These are phyloP conservation scores for Cuculus canorus DNA, from an alignment of 2,797 vertebrate genomes.

Conservation along the genomic window DNA sequence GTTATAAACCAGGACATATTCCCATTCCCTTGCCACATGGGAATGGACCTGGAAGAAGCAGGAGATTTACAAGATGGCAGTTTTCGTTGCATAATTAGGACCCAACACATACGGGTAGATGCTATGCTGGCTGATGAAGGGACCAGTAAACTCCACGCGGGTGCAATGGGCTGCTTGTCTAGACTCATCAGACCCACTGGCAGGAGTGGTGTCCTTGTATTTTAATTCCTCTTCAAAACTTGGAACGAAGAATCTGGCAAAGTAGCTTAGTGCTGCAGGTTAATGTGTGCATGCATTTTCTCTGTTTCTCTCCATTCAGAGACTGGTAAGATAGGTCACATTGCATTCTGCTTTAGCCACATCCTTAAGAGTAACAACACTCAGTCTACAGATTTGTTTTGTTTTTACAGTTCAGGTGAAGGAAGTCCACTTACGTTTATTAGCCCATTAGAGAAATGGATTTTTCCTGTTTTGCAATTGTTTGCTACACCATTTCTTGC, in stretches of 20 bases:
- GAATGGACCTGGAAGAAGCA: neutral
- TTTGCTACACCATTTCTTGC: neutral
- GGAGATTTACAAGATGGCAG: rapidly evolving
- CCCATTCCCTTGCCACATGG: neutral
- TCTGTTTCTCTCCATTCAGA: neutral
- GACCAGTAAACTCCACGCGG: neutral
- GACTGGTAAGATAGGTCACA: neutral
- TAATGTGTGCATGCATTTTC: neutral
- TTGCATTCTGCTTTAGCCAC: neutral
- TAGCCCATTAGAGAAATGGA: neutral
- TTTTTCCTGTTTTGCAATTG: neutral
- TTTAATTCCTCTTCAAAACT: neutral
- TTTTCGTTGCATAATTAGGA: neutral
- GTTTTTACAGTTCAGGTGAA: neutral
- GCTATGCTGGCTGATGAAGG: neutral
- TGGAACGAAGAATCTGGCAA: neutral
- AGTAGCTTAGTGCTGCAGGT: neutral
- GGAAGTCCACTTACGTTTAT: neutral
- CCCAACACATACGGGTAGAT: rapidly evolving
- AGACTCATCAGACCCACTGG: neutral
- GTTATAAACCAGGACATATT: neutral
- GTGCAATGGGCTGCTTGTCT: neutral
- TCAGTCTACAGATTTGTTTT: neutral
- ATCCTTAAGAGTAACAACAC: neutral
- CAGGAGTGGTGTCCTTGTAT: neutral